These are phyloP conservation scores for Triplophysa rosa DNA, from an alignment of 2,113 vertebrate species.

Conservation along the genomic window DNA sequence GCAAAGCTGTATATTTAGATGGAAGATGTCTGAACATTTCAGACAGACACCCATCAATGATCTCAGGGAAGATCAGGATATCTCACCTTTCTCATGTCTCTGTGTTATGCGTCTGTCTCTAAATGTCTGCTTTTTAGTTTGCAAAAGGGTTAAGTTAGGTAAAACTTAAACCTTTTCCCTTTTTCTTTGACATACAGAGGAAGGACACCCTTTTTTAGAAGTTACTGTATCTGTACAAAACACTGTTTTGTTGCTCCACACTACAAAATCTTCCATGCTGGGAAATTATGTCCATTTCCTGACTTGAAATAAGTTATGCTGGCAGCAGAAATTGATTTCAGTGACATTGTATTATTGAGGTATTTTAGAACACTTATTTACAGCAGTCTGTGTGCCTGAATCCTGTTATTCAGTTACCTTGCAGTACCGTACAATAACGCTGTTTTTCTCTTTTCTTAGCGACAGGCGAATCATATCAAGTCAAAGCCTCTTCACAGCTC, in stretches of 20 bases:
- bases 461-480: conserved; percentile 16
- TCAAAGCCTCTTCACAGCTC: conserved; percentile 35
- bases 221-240: background rate
- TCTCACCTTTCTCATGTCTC: background rate
- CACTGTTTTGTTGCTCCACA: background rate
- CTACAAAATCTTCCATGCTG: background rate
- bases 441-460: background rate
- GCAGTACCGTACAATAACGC: conserved; percentile 24
- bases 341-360: background rate
- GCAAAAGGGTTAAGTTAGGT: background rate
- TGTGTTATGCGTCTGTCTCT: background rate
- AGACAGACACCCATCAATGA: no score
- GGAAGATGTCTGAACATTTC: no score
- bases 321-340: background rate
- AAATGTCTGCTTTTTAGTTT: background rate
- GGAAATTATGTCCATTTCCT: background rate
- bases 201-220: no score
- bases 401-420: conserved; percentile 21
- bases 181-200: no score
- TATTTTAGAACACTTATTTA: conserved; percentile 21
- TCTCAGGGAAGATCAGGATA: no score
- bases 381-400: background rate
- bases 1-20: no score
- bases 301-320: conserved; percentile 7
- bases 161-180: no score